Evolutionary conservation across 2,113 vertebrate species (phyloP).

Genomic region (Leptobrachium ailaonicum): DNA sequence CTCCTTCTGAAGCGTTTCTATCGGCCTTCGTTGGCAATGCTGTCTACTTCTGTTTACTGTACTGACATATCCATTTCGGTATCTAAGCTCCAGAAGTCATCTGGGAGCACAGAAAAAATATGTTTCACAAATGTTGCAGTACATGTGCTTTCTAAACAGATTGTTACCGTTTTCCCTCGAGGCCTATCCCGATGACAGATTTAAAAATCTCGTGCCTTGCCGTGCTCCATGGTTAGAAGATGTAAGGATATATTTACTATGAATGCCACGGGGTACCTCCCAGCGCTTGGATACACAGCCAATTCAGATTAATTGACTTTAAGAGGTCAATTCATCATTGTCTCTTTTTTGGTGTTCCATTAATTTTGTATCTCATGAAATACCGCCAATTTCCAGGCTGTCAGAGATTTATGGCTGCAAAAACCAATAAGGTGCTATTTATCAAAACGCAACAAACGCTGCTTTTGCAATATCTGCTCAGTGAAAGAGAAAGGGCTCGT

Average conservation of each 20-base stretch:
- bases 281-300: conserved; percentile 21
- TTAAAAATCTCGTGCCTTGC: conserved; percentile 16
- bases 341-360: conserved; percentile 37
- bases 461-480: background rate
- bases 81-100: conserved; percentile 42
- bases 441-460: conserved; percentile 36
- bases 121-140: conserved; percentile 47
- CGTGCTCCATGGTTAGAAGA: background rate
- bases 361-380: conserved; percentile 32
- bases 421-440: conserved; percentile 38
- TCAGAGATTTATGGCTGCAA: conserved; percentile 28
- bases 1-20: conserved; percentile 12
- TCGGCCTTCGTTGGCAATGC: conserved; percentile 23
- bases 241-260: conserved; percentile 12
- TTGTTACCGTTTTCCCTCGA: conserved; percentile 37
- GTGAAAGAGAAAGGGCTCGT: background rate
- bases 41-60: conserved; percentile 40
- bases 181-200: conserved; percentile 32
- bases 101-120: conserved; percentile 40
- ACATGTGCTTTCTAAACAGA: conserved; percentile 46
- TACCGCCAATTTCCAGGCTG: conserved; percentile 24
- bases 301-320: conserved; percentile 36
- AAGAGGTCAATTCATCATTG: conserved; percentile 31
- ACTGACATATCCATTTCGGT: conserved; percentile 47
- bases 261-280: conserved; percentile 5